phyloP scores from a whole-genome alignment of 2,113 vertebrate species.

The Isichthys henryi region DNA sequence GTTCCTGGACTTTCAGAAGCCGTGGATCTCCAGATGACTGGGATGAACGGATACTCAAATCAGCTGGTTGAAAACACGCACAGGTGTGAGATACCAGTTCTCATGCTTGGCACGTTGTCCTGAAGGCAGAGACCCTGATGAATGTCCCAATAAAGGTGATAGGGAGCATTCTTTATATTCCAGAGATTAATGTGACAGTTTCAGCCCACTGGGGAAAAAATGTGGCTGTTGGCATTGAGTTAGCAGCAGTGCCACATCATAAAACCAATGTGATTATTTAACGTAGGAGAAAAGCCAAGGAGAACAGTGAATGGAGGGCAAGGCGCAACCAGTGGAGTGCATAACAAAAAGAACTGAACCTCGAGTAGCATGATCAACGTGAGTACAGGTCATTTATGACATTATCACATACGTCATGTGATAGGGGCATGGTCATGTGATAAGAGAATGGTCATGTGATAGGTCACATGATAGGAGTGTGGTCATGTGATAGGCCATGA shows the following conservation, averaged over 20 bases:
- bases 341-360: neutral
- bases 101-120: neutral
- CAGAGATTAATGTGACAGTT: neutral
- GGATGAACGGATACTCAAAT: neutral
- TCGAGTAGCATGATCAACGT: neutral
- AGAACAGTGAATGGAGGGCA: neutral
- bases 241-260: neutral
- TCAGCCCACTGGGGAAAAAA: neutral
- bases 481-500: neutral
- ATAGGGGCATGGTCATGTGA: neutral
- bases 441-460: neutral
- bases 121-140: conserved; percentile 8
- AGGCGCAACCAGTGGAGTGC: neutral
- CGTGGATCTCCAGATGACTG: neutral
- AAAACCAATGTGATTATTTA: conserved; percentile 12
- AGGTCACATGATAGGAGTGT: neutral
- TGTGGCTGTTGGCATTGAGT: neutral
- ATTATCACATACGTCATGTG: neutral
- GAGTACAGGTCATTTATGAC: neutral
- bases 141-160: neutral
- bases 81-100: neutral
- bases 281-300: conserved; percentile 2
- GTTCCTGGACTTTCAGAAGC: neutral
- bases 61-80: neutral
- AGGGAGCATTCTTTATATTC: neutral